These are phyloP conservation scores for Magallana ariakensis DNA, from an alignment of 1,140 invertebrate genomes.

Conservation along the genomic window DNA sequence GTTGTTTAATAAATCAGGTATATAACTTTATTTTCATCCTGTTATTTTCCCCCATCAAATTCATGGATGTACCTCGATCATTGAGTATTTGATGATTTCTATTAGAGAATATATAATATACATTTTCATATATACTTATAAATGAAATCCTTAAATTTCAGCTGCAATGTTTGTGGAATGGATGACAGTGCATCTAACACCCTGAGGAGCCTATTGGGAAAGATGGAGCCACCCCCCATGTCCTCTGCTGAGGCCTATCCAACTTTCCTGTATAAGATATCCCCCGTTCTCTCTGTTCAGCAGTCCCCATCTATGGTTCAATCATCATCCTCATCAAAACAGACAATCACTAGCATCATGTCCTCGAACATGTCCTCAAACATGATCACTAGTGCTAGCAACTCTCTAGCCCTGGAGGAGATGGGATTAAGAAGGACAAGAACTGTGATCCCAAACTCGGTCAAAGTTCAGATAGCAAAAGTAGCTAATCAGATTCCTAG, in stretches of 20 bases:
- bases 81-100: no score
- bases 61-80: no score
- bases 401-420: not conserved
- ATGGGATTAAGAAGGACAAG: conserved; percentile 50
- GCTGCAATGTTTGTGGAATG: not conserved
- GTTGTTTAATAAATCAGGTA: no score
- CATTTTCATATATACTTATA: no score
- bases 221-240: not conserved
- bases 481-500: conserved; percentile 58
- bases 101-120: no score
- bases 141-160: not conserved
- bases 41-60: no score
- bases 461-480: conserved; percentile 58
- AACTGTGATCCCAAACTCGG: conserved; percentile 54
- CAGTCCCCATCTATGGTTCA: conserved; percentile 14
- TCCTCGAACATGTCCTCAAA: not conserved
- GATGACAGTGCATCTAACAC: conserved; percentile 7
- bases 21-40: no score
- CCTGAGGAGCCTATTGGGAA: not conserved
- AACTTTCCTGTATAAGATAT: not conserved
- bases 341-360: not conserved
- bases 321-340: not conserved
- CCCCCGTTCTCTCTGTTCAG: conserved; percentile 6
- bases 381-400: not conserved
- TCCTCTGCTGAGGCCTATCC: not conserved